phyloP scores from a whole-genome alignment of 2,797 vertebrate species.

The Naso thynnoides region DNA sequence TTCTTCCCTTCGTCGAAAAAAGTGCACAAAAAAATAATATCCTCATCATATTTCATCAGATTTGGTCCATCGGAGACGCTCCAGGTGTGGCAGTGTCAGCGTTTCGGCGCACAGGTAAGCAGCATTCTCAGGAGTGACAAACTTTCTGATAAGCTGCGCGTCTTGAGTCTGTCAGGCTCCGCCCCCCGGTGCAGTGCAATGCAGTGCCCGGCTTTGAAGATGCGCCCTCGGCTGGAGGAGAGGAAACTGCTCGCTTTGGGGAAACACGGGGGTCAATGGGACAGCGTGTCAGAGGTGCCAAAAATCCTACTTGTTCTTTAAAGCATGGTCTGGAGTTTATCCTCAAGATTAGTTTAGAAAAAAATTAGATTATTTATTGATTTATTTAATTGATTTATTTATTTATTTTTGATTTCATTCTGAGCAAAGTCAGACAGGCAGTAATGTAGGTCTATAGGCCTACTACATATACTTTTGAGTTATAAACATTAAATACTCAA shows the following conservation, averaged over 20 bases:
- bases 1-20: slow-evolving; percentile 36
- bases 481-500: too few species aligned
- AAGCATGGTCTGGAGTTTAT: background rate
- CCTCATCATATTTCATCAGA: slow-evolving; percentile 63
- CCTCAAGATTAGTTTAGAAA: too few species aligned
- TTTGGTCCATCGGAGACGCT: slow-evolving; percentile 47
- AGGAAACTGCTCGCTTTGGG: slow-evolving; percentile 14
- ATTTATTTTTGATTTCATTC: too few species aligned
- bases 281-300: background rate
- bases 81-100: slow-evolving; percentile 36
- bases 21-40: slow-evolving; percentile 60
- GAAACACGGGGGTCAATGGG: background rate
- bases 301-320: too few species aligned
- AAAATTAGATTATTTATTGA: too few species aligned
- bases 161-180: slow-evolving; percentile 68
- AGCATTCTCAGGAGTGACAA: slow-evolving; percentile 49
- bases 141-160: slow-evolving; percentile 63
- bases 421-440: too few species aligned
- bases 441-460: too few species aligned
- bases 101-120: slow-evolving; percentile 65
- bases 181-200: slow-evolving; percentile 46
- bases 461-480: too few species aligned
- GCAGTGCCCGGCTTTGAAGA: slow-evolving; percentile 39
- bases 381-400: too few species aligned
- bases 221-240: slow-evolving; percentile 53